These are phyloP conservation scores for Pygmarrhopalites habei DNA, from an alignment of 1,140 invertebrate genomes.

Conservation along the genomic window DNA sequence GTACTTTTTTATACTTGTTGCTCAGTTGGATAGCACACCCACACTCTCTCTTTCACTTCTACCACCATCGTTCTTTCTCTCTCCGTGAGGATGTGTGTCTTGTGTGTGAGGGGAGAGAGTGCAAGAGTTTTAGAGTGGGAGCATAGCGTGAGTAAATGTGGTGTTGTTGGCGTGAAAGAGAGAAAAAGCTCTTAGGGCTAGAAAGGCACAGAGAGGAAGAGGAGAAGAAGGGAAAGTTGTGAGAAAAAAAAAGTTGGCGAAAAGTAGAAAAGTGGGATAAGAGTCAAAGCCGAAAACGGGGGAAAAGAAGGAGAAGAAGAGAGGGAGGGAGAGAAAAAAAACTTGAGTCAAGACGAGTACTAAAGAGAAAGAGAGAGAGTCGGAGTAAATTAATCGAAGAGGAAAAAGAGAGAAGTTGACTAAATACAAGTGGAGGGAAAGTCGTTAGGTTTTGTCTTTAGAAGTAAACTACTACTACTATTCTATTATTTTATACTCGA, in stretches of 20 bases:
- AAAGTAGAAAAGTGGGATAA: not conserved
- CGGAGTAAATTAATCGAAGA: conserved; percentile 5
- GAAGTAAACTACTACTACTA: too few relatives aligned
- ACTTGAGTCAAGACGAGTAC: not conserved
- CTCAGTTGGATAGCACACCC: too few relatives aligned
- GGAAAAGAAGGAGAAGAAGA: conserved; percentile 1
- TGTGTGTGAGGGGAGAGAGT: too few relatives aligned
- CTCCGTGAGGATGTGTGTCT: too few relatives aligned
- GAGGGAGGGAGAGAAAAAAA: not conserved
- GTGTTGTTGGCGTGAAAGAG: not conserved
- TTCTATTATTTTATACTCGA: too few relatives aligned
- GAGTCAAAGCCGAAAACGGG: not conserved
- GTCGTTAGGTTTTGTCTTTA: not conserved
- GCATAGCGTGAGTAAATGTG: not conserved
- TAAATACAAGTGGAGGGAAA: not conserved
- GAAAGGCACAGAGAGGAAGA: not conserved
- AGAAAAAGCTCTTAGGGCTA: not conserved
- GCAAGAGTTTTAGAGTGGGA: too few relatives aligned
- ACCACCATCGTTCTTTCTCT: too few relatives aligned
- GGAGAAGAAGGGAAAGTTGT: conserved; percentile 9
- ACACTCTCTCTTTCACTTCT: too few relatives aligned
- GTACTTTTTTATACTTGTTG: too few relatives aligned
- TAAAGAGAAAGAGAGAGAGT: not conserved
- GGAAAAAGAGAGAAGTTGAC: not conserved
- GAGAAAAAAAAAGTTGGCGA: not conserved